These are phyloP conservation scores for Ceratoteleas bidentatus DNA, from an alignment of 1,140 invertebrate genomes.

Conservation along the genomic window DNA sequence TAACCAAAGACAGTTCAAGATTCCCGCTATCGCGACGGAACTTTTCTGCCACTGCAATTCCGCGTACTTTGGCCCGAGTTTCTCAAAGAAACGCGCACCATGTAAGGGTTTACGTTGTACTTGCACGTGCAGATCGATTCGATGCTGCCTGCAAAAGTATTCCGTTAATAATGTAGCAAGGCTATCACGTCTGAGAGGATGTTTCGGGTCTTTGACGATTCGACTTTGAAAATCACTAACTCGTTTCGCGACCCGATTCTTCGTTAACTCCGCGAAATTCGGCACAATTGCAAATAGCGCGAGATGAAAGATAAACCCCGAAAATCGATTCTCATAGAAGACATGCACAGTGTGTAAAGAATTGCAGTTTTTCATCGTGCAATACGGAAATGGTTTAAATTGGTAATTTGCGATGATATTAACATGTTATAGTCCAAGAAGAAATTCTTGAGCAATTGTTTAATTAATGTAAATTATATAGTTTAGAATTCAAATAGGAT, in stretches of 20 bases:
- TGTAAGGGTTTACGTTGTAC: constrained; percentile 20
- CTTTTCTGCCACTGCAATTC: too few relatives aligned
- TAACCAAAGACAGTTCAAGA: too few relatives aligned
- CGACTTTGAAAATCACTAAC: constrained; percentile 27
- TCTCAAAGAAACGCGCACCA: constrained; percentile 32
- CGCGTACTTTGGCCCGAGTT: constrained; percentile 27
- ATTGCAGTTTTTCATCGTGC: background rate
- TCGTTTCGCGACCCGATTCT: too few relatives aligned
- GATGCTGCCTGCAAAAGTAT: constrained; percentile 29
- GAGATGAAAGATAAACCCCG: too few relatives aligned
- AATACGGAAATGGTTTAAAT: background rate
- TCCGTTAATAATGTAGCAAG: constrained; percentile 49
- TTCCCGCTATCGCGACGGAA: too few relatives aligned
- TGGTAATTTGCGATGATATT: too few relatives aligned
- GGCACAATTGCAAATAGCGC: too few relatives aligned
- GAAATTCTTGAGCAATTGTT: too few relatives aligned
- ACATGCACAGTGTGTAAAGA: constrained; percentile 17
- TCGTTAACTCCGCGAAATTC: constrained; percentile 4
- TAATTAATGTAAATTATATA: too few relatives aligned
- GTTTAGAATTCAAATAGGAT: too few relatives aligned
- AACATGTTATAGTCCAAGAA: too few relatives aligned
- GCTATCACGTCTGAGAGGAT: constrained; percentile 31
- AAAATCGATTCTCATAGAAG: constrained; percentile 16
- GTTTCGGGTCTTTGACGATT: constrained; percentile 16
- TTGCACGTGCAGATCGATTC: constrained; percentile 37